Base-by-base conservation (phyloP, 2,888 invertebrate genomes). In the Scaptomyza caliginosa region DNA sequence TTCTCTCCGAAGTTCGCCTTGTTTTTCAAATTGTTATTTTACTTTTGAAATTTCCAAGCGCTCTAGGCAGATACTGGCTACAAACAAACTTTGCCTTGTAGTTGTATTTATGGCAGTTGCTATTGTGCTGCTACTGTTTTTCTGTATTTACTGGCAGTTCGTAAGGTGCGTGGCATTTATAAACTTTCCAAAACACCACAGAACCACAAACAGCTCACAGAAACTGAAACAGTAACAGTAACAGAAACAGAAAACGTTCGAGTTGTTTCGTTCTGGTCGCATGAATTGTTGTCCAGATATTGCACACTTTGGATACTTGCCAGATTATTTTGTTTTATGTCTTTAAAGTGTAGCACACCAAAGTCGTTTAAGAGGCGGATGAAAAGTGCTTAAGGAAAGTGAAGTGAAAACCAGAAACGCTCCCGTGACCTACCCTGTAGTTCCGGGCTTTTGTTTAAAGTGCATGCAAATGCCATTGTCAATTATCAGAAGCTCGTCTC, bases 381-480 rank as follows among this genome's bases (percentile, higher is more conserved):
- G 23, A 16, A 10, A 10, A 6, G 6, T 2, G 21, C 4, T 4
- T 8, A 21, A 26, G 26, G 26, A 23, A 26, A 43, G 57, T 45
- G 34, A 52, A 46, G 73, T 60, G 54, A 4, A 34, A 30, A 30
- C 11, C 24, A 34, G 70, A 81, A 90, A 89, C 91, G 91, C 96
- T 96, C 96, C 96, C 97, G 97, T 97, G 97, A 97, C 96, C 97
- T 97, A 98, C 97, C 97, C 97, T 98, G 97, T 98, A 97, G 97
- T 97, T 97, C 97, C 97, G 97, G 97, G 97, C 97, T 97, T 97
- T 97, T 97, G 97, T 97, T 96, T 96, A 96, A 95, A 88, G 86
- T 77, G 88, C 86, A 87, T 71, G 71, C 57, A 62, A 72, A 86
- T 86, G 86, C 85, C 78, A 59, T 84, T 76, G 75, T 85, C 78